Base-by-base conservation (phyloP, 2,113 vertebrate species). In the Heloderma charlesbogerti region DNA sequence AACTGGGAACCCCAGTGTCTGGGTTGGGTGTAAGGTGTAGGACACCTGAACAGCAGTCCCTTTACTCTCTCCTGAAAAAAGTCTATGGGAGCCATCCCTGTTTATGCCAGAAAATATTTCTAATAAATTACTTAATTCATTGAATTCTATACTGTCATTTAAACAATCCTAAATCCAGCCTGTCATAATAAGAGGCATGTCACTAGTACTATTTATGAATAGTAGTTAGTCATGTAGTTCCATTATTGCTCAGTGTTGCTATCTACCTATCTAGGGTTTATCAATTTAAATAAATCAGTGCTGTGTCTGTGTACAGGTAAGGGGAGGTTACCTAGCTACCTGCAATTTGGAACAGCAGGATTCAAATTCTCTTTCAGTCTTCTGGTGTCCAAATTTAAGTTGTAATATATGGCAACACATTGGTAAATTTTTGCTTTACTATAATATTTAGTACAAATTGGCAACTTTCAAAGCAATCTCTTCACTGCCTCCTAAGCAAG, bases 401-500 rank as follows among this genome's bases (percentile, higher is more conserved):
- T 88, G 72, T 10, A 31, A 66, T 78, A 66, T 78, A 54, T 51
- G 84, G 18, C 34, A 63, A 27, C 37, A 31, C 74, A 66, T 12
- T 5, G 31, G 29, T 43, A 79, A 5, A 13, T 69, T n/a, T 5
- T n/a, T 16, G 3, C 66, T 71, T 6, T n/a, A 69, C 48, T 95
- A 40, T 34, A 90, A n/a, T 29, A 27, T 3, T 40, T 34, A 78
- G 89, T 63, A 92, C 67, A 89, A 91, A 89, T 81, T 25, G 51
- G 80, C 86, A 93, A 43, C 86, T 92, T 91, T 51, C 88, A 75
- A 75, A 91, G 90, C 40, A 91, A 60, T 74, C 74, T 78, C 3
- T 81, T 87, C 27, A 45, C 29, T 91, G 91, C 88, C 72, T 87
- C 13, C n/a, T 88, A 92, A 88, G 80, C 77, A 91, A 93, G 29